Conservation (phyloP, 2,888 invertebrate species). For the Acrocera orbiculus region DNA sequence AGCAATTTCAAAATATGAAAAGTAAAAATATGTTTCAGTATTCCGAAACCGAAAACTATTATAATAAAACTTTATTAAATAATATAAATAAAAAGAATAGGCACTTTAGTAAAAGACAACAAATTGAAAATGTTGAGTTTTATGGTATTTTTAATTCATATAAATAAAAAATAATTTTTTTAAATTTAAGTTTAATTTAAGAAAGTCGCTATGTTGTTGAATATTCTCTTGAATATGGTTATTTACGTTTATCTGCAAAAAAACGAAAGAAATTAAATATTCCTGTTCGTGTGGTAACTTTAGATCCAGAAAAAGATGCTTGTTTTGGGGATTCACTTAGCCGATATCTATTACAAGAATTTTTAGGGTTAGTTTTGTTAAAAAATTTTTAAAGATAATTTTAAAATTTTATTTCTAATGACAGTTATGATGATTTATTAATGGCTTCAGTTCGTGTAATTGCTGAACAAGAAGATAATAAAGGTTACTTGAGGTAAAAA, state of each 20-base stretch:
- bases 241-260: slow-evolving; percentile 72
- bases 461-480: slow-evolving; percentile 91
- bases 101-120: no score
- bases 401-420: neutral
- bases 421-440: slow-evolving; percentile 76
- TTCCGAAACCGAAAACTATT: no score
- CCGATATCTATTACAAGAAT: slow-evolving; percentile 74
- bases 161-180: slow-evolving; percentile 10
- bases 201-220: slow-evolving; percentile 95
- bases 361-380: slow-evolving; percentile 46
- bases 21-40: no score
- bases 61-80: no score
- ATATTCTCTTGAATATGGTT: slow-evolving; percentile 94
- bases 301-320: slow-evolving; percentile 72
- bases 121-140: no score
- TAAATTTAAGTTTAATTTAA: no score
- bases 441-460: slow-evolving; percentile 92
- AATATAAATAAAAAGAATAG: no score
- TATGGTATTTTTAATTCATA: no score
- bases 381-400: neutral
- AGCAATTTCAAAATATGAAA: no score
- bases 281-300: slow-evolving; percentile 69
- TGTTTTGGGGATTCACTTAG: slow-evolving; percentile 93
- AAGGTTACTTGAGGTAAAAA: slow-evolving; percentile 67
- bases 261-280: slow-evolving; percentile 78